These are phyloP conservation scores for Nymphalis polychloros DNA, from an alignment of 2,888 invertebrate genomes.

Conservation along the genomic window DNA sequence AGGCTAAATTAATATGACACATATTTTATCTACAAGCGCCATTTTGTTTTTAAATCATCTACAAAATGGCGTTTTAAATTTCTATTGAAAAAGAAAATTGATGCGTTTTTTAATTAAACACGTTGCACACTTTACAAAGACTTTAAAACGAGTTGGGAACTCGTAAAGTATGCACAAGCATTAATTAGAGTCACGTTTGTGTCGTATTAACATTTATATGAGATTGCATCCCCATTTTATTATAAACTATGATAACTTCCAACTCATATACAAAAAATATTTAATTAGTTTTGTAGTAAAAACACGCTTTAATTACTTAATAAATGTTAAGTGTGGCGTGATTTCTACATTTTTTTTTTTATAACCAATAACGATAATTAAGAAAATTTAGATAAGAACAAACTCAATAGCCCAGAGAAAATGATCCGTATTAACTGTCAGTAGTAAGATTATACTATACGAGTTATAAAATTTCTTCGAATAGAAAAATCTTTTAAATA, in stretches of 20 bases:
- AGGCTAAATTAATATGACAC: too few species aligned
- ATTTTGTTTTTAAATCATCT: not conserved
- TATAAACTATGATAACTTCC: not conserved
- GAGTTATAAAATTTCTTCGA: not conserved
- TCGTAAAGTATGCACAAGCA: conserved; percentile 32
- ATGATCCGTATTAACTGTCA: too few species aligned
- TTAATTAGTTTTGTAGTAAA: not conserved
- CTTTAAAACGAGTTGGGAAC: conserved; percentile 21
- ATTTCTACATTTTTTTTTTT: too few species aligned
- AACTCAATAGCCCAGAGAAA: too few species aligned
- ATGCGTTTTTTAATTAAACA: conserved; percentile 7
- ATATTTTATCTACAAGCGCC: not conserved
- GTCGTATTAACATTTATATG: conserved; percentile 39
- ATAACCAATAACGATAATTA: too few species aligned
- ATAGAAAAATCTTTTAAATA: not conserved
- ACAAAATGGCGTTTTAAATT: conserved; percentile 5
- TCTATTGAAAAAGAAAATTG: conserved; percentile 1
- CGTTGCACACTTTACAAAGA: conserved; percentile 17
- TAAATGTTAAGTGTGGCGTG: too few species aligned
- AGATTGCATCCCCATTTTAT: conserved; percentile 8
- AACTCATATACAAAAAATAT: not conserved
- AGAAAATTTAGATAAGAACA: too few species aligned
- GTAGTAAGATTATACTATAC: too few species aligned
- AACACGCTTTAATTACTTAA: not conserved
- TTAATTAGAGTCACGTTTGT: conserved; percentile 34